Evolutionary conservation across 2,113 vertebrate species (phyloP).

Genomic region (Grantiella picta): DNA sequence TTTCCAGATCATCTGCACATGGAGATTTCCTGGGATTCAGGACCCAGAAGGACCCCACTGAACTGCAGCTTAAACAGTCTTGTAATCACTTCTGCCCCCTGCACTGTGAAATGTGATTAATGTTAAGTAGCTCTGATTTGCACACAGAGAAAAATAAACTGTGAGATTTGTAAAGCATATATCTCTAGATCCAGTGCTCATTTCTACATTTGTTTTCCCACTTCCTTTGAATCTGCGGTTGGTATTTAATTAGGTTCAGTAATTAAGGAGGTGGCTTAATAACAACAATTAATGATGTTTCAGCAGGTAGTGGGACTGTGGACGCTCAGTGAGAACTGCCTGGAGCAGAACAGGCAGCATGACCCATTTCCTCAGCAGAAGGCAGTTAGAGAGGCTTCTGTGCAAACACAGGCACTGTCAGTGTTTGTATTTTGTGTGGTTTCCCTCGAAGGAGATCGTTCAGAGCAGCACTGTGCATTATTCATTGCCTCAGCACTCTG

Average conservation of each 20-base stretch:
- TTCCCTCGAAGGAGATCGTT: neutral
- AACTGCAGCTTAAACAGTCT: neutral
- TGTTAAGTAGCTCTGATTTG: neutral
- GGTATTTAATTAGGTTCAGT: neutral
- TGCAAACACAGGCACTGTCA: neutral
- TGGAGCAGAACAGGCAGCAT: neutral
- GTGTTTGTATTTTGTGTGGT: neutral
- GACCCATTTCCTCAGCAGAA: neutral
- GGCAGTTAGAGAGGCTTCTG: neutral
- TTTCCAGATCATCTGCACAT: neutral
- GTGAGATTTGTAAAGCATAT: conserved; percentile 10
- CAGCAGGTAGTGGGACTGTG: neutral
- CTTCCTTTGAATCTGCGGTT: neutral
- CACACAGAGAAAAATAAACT: conserved; percentile 46
- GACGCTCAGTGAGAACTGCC: neutral
- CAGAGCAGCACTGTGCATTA: neutral
- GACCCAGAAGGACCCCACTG: neutral
- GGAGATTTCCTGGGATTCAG: neutral
- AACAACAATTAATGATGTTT: neutral
- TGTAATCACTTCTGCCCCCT: neutral
- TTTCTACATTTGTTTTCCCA: neutral
- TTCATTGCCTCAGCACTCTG: neutral
- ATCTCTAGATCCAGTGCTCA: neutral
- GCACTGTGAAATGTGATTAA: conserved; percentile 32
- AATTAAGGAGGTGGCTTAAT: neutral